A percentile compares a stretch with the other conserved stretches of the same genome.
These are phyloP conservation scores for Neopipo cinnamomea DNA, from an alignment of 2,113 vertebrate genomes.

Conservation along the genomic window DNA sequence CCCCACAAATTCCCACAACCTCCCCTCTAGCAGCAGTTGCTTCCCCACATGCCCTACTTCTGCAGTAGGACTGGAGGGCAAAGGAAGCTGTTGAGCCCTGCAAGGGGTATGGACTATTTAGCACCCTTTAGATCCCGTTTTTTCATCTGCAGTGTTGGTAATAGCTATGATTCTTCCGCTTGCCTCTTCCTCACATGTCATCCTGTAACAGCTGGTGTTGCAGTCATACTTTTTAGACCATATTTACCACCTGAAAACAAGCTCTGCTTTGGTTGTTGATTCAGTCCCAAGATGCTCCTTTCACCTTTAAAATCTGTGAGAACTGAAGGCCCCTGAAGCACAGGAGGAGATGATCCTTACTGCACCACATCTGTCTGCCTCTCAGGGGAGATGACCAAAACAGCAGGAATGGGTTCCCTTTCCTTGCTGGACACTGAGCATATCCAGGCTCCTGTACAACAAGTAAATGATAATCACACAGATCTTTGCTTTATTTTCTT, in stretches of 20 bases:
- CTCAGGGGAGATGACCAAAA: neutral
- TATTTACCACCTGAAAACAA: neutral
- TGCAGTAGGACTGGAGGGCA: neutral
- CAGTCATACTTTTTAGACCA: neutral
- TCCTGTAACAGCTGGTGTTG: neutral
- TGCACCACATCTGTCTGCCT: neutral
- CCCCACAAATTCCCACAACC: neutral
- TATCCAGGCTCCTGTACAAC: neutral
- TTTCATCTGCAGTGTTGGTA: neutral
- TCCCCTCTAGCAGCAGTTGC: neutral
- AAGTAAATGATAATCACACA: neutral
- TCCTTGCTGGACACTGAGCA: rapidly evolving
- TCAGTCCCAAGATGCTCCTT: neutral
- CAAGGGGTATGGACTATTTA: neutral
- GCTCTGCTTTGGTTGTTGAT: neutral
- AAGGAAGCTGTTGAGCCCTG: neutral
- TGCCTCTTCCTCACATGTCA: neutral
- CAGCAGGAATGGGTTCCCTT: neutral
- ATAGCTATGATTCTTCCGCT: neutral
- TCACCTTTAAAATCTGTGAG: neutral
- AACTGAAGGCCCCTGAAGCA: neutral
- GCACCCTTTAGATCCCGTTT: neutral
- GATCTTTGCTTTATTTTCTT: neutral
- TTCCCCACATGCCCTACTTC: neutral
- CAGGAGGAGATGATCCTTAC: neutral